Conservation (phyloP, 2,888 invertebrate species). For the Aporophyla nigra region DNA sequence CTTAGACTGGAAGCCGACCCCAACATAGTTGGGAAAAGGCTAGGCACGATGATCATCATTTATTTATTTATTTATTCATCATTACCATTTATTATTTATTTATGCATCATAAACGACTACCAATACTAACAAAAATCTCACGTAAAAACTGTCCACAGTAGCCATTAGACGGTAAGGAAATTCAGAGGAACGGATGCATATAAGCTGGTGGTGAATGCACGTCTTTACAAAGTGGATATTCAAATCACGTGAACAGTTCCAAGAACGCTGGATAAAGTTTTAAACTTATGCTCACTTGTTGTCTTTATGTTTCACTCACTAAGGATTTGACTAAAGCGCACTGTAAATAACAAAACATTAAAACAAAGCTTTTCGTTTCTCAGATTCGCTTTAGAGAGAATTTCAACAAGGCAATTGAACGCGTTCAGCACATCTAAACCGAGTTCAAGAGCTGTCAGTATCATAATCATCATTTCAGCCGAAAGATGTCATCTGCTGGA, state of each 20-base stretch:
- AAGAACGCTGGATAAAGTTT: constrained; percentile 43
- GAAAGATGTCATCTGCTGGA: no score
- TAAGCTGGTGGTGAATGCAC: constrained; percentile 26
- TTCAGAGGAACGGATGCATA: constrained; percentile 16
- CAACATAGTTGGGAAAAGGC: no score
- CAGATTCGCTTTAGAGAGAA: neutral
- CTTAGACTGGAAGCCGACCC: no score
- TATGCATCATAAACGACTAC: neutral
- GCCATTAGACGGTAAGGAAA: neutral
- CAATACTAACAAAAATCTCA: neutral
- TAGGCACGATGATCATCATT: no score
- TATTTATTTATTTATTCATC: no score
- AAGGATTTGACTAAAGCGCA: constrained; percentile 33
- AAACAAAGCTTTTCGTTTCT: neutral
- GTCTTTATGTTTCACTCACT: constrained; percentile 56
- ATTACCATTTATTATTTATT: no score
- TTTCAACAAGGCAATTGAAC: neutral
- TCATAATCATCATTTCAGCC: no score
- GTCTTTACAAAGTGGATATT: constrained; percentile 45
- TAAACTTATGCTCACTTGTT: constrained; percentile 46
- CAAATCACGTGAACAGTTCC: constrained; percentile 51
- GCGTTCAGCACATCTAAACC: no score
- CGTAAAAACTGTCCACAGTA: neutral
- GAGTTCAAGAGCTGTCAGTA: no score
- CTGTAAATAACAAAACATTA: constrained; percentile 36